Base-by-base conservation (phyloP, 2,888 invertebrate genomes). In the Cylindroiulus punctatus region DNA sequence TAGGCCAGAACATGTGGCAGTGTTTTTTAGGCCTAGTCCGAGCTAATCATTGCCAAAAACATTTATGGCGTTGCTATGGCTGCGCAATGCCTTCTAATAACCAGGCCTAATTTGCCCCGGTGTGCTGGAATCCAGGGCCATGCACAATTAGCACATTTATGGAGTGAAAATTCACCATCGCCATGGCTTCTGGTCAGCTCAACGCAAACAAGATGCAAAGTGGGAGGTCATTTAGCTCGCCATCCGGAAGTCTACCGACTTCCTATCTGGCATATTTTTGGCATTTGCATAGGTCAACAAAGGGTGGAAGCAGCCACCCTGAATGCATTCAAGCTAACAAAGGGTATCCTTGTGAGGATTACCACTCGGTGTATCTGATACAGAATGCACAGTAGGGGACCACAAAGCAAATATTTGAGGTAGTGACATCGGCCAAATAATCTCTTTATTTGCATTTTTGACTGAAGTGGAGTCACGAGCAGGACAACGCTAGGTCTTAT, bases 1-100 rank as follows among this genome's bases (percentile, higher is more conserved):
- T 19, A 52, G 52, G n/a, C 65, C 10, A 7, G 0, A 14, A 57
- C 57, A 57, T 22, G 22, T 10, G 4, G n/a, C 26, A 8, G 2
- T 10, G 12, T 0, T 76, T 76, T 76, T 76, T 76, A 30, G 26
- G 76, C 30, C 30, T 14, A 7, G 30, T 14, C 26, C 30, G 14
- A 76, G n/a, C 57, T 57, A 57, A 57, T 57, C 22, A 57, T 57
- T 22, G 22, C 22, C 57, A 57, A 57, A 57, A 57, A 57, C 26
- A 30, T 76, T 76, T 76, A 76, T 30, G 12, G 76, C 26, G 76
- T 76, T 76, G 76, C 76, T 76, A 76, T 76, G 30, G 30, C 76
- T 30, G 12, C 76, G 26, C 76, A 76, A 76, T 30, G 12, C 30
- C 10, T 76, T 30, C 30, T 14, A 30, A 30, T 76, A 76, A 76